These are phyloP conservation scores for Meteorus colon DNA, from an alignment of 2,888 invertebrate species.

Conservation along the genomic window DNA sequence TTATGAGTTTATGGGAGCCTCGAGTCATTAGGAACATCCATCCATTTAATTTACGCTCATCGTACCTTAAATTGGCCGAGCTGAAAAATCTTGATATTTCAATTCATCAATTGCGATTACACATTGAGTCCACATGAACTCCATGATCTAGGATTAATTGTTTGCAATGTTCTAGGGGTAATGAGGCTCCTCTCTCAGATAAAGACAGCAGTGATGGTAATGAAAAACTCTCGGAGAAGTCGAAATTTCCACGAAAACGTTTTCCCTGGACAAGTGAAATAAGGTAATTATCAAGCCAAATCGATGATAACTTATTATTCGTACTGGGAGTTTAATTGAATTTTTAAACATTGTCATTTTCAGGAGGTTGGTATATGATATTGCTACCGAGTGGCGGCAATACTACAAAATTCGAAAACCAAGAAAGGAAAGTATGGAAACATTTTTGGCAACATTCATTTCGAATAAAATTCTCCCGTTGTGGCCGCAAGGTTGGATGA, in stretches of 20 bases:
- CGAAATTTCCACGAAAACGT: conserved; percentile 80
- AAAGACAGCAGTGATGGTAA: conserved; percentile 65
- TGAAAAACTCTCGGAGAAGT: conserved; percentile 73
- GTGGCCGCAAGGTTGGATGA: conserved; percentile 82
- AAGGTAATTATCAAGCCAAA: conserved; percentile 72
- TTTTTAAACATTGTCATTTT: conserved; percentile 10
- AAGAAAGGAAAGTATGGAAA: conserved; percentile 73
- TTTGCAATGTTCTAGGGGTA: conserved; percentile 62
- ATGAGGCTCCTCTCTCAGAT: conserved; percentile 62
- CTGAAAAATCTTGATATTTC: background rate
- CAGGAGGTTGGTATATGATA: conserved; percentile 65
- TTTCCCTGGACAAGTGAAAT: conserved; percentile 83
- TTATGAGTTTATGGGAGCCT: conserved; percentile 55
- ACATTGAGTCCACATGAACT: conserved; percentile 36
- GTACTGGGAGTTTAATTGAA: background rate
- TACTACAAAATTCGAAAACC: conserved; percentile 74
- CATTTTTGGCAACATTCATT: conserved; percentile 76
- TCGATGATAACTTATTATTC: background rate
- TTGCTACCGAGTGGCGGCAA: conserved; percentile 62
- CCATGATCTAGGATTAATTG: conserved; percentile 18
- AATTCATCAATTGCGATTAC: background rate
- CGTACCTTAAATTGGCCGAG: background rate
- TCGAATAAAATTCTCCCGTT: conserved; percentile 78
- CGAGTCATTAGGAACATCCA: conserved; percentile 63
- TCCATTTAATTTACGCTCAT: conserved; percentile 2